Evolutionary conservation across 1,140 invertebrate genomes (phyloP).

Genomic region (Zaprionus ghesquierei): DNA sequence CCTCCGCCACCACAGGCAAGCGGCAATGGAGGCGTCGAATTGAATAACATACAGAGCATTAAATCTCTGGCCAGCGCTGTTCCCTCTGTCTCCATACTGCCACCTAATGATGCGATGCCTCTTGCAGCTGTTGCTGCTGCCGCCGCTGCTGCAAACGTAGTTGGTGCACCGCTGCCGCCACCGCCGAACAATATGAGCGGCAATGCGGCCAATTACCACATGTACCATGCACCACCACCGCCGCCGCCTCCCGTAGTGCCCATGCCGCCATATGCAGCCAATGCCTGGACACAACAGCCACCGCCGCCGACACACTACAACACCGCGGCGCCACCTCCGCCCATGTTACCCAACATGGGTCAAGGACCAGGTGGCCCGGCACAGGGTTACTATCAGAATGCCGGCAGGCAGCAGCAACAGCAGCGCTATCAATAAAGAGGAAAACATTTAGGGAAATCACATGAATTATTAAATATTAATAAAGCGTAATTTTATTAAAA

Average conservation of each 20-base stretch:
- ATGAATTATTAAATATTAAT: conserved; percentile 55
- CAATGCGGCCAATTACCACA: conserved; percentile 43
- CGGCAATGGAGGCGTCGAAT: conserved; percentile 45
- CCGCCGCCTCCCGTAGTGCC: conserved; percentile 64
- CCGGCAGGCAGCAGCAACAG: conserved; percentile 40
- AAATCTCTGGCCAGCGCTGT: conserved; percentile 52
- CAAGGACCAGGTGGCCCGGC: conserved; percentile 24
- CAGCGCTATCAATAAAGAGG: conserved; percentile 51
- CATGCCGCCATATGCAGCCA: conserved; percentile 48
- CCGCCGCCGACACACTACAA: conserved; percentile 58
- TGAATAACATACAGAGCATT: conserved; percentile 63
- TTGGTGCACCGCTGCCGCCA: conserved; percentile 31
- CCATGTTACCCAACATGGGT: conserved; percentile 56
- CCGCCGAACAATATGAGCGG: conserved; percentile 21
- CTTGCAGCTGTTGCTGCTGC: conserved; percentile 15
- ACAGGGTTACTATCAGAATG: conserved; percentile 51
- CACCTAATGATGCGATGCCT: conserved; percentile 59
- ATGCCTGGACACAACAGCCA: conserved; percentile 48
- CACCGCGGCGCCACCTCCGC: conserved; percentile 47
- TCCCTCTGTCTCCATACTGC: conserved; percentile 39
- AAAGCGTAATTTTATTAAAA: conserved; percentile 76
- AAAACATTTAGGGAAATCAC: not conserved
- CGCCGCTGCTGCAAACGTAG: conserved; percentile 1
- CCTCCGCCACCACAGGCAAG: conserved; percentile 21
- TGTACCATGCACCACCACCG: conserved; percentile 70